Percentiles rank a stretch among this genome's conserved stretches.
phyloP scores from a whole-genome alignment of 2,797 vertebrate genomes.

The Furcifer pardalis region DNA sequence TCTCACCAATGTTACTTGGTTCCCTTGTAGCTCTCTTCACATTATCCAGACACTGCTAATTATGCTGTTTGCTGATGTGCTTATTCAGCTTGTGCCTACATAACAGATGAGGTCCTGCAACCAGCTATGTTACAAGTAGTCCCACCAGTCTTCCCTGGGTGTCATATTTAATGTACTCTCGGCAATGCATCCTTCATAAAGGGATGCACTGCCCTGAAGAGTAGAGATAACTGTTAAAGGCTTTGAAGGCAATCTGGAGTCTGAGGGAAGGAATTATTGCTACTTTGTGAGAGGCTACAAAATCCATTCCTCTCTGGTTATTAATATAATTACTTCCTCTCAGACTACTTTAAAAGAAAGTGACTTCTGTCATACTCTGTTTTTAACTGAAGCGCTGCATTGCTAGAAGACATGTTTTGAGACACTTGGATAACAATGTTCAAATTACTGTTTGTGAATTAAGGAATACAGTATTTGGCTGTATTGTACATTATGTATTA shows the following conservation, averaged over 20 bases:
- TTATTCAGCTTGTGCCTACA: not conserved
- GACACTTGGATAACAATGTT: constrained; percentile 42
- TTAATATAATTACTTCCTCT: constrained; percentile 62
- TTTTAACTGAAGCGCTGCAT: constrained; percentile 46
- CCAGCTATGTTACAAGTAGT: not conserved
- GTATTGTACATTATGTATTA: constrained; percentile 29
- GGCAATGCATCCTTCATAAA: not conserved
- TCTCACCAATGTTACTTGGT: not conserved
- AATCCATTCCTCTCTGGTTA: constrained; percentile 41
- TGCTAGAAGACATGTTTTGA: constrained; percentile 27
- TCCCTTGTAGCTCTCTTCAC: not conserved
- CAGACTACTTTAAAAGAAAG: constrained; percentile 40
- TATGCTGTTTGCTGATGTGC: not conserved
- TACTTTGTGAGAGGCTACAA: constrained; percentile 43
- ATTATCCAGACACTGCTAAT: not conserved
- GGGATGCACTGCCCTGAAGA: constrained; percentile 12
- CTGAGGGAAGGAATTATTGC: constrained; percentile 61
- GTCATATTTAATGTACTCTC: too few species aligned
- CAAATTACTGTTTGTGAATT: constrained; percentile 31
- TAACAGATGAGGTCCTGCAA: too few species aligned
- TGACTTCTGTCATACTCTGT: constrained; percentile 27
- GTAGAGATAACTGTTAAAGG: constrained; percentile 43
- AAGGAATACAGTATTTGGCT: constrained; percentile 56
- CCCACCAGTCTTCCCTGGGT: not conserved
- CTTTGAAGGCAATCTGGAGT: constrained; percentile 44